Conservation (phyloP, 2,888 invertebrate genomes). For the Drosophila antonietae region DNA sequence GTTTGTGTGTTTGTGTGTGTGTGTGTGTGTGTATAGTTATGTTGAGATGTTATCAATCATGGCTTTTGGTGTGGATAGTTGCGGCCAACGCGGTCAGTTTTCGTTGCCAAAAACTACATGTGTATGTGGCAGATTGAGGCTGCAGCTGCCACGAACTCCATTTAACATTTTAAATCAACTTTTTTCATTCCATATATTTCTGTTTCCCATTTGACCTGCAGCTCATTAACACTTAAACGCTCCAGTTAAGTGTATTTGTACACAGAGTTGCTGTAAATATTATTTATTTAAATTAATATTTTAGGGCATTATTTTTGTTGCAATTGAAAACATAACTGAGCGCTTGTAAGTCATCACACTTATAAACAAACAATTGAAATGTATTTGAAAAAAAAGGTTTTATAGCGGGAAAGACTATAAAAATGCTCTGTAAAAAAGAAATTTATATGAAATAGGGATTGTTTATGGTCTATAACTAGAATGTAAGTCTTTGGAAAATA, state of each 20-base stretch:
- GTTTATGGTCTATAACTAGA: too few species aligned
- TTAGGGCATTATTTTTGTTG: not conserved
- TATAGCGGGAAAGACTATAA: not conserved
- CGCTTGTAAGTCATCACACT: conserved; percentile 6
- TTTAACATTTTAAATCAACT: not conserved
- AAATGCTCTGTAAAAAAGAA: conserved; percentile 5
- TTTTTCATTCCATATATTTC: not conserved
- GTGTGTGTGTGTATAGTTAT: conserved; percentile 37
- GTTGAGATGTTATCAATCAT: conserved; percentile 78
- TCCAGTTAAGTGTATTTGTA: conserved; percentile 45
- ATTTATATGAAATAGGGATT: too few species aligned
- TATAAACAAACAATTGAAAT: not conserved
- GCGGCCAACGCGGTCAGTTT: conserved; percentile 74
- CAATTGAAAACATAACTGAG: not conserved
- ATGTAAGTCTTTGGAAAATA: too few species aligned
- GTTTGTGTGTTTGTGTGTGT: too few species aligned
- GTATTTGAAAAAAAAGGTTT: not conserved
- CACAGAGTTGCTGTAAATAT: not conserved
- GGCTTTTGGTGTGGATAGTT: conserved; percentile 77
- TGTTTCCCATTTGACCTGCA: not conserved
- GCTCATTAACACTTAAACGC: conserved; percentile 73
- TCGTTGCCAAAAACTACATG: conserved; percentile 48
- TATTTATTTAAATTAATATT: conserved; percentile 3
- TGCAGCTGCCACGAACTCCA: conserved; percentile 37
- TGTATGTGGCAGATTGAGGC: conserved; percentile 53